These are phyloP conservation scores for Saiga tatarica DNA, from an alignment of 2,113 vertebrate species.

Conservation along the genomic window DNA sequence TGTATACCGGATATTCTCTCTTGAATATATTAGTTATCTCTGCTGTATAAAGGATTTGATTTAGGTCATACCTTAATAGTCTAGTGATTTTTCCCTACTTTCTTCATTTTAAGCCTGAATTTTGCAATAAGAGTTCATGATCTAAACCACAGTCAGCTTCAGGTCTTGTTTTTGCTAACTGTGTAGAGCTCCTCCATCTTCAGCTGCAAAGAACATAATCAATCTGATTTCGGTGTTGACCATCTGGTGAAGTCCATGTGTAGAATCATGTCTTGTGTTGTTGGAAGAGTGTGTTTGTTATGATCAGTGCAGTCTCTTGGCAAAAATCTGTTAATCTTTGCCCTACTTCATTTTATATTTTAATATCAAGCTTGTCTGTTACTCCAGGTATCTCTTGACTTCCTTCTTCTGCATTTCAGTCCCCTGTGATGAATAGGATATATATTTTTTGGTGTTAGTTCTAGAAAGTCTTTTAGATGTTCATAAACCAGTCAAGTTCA, in stretches of 20 bases:
- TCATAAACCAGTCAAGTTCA: background rate
- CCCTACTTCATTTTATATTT: background rate
- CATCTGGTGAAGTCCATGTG: background rate
- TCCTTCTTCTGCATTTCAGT: background rate
- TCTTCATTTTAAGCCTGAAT: background rate
- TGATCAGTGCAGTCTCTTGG: background rate
- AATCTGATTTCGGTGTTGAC: background rate
- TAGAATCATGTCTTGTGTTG: background rate
- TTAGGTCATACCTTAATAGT: background rate
- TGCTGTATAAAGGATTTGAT: background rate
- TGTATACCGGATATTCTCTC: background rate
- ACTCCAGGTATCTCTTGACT: background rate
- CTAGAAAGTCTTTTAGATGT: background rate
- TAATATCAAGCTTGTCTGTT: background rate
- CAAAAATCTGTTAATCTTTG: background rate
- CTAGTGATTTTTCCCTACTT: background rate
- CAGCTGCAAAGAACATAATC: background rate
- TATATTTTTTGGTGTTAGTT: background rate
- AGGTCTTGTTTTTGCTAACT: background rate
- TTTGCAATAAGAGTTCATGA: background rate
- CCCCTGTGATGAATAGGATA: background rate
- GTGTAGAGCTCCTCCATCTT: background rate
- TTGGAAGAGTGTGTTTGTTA: background rate
- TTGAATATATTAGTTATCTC: background rate
- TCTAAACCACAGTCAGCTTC: background rate